Conservation (phyloP, 2,888 invertebrate species). For the Apodemia hepburni region DNA sequence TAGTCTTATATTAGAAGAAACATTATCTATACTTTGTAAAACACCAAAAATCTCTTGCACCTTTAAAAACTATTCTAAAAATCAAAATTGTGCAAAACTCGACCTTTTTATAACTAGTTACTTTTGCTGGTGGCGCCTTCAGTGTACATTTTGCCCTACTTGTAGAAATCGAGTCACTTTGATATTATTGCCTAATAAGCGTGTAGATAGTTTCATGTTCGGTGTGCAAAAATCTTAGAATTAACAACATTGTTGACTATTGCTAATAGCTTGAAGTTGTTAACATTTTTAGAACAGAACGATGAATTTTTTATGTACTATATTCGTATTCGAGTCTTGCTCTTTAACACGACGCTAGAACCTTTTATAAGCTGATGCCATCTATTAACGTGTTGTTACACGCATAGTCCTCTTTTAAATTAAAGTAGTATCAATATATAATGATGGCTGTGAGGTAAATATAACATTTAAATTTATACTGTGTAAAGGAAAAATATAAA, state of each 20-base stretch:
- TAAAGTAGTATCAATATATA: conserved; percentile 79
- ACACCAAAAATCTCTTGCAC: conserved; percentile 8
- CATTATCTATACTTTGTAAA: conserved; percentile 4
- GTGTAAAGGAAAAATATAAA: conserved; percentile 66
- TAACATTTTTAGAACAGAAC: conserved; percentile 77
- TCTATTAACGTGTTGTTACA: conserved; percentile 68
- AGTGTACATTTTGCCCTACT: background rate
- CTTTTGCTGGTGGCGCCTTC: conserved; percentile 10
- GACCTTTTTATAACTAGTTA: background rate
- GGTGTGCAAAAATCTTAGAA: conserved; percentile 74
- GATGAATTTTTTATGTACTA: conserved; percentile 76
- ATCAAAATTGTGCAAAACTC: background rate
- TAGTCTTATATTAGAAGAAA: background rate
- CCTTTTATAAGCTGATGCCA: conserved; percentile 75
- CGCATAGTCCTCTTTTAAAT: conserved; percentile 72
- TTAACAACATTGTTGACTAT: conserved; percentile 80
- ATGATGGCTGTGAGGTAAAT: conserved; percentile 80
- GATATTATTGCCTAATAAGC: conserved; percentile 31
- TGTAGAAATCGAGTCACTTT: conserved; percentile 10
- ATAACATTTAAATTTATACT: conserved; percentile 78
- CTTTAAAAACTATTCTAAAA: background rate
- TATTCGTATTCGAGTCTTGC: conserved; percentile 58
- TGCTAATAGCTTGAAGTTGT: conserved; percentile 81
- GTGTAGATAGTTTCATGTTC: conserved; percentile 61
- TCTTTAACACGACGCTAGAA: conserved; percentile 68